Evolutionary conservation across 1,140 invertebrate genomes (phyloP), one percentile per base, ranked within the genome.

Genomic region (Harpegnathos saltator): DNA sequence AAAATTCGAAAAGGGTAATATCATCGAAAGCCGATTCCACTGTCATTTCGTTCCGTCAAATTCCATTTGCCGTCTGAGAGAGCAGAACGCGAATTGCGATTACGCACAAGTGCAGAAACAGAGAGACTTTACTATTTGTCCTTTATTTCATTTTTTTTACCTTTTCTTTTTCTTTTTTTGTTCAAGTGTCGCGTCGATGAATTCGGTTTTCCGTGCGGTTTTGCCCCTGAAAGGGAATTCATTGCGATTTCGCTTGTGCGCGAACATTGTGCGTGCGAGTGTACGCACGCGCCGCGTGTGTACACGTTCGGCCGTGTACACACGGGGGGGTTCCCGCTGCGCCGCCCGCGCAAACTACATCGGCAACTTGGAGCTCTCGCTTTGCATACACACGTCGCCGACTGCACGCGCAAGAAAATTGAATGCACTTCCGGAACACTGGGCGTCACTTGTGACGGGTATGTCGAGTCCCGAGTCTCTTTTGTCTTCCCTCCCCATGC

Each of bases 1-100:
- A 52, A 80, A 80, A 71, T 71, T 80, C 22, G 22, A 4, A 71
- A 71, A 80, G 33, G 22, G 9, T 71, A 80, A 69, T 69, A 71
- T 68, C 65, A 69, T 58, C 26, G 65, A 80, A 80, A 59, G 14
- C 17, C 54, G 58, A 58, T 80, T 71, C 29, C 66, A 24, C 22
- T 29, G n/a, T 12, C 75, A 48, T 71, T 33, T 7, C 52, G 17
- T 69, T 44, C 56, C 54, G 52, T 17, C 58, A 66, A 80, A 80
- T 71, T 54, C 22, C 5, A 71, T 80, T 80, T 71, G 75, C 33
- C n/a, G 38, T 44, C 9, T 44, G 38, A 3, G 33, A 48, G 52
- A 58, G 50, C 24, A 14, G 56, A 44, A 15, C n/a, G 22, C 63
- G 50, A 75, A 75, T 63, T 44, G 14, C 26, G 5, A 29, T 62